phyloP scores from a whole-genome alignment of 2,888 invertebrate species.

The Nemotelus pantherinus region DNA sequence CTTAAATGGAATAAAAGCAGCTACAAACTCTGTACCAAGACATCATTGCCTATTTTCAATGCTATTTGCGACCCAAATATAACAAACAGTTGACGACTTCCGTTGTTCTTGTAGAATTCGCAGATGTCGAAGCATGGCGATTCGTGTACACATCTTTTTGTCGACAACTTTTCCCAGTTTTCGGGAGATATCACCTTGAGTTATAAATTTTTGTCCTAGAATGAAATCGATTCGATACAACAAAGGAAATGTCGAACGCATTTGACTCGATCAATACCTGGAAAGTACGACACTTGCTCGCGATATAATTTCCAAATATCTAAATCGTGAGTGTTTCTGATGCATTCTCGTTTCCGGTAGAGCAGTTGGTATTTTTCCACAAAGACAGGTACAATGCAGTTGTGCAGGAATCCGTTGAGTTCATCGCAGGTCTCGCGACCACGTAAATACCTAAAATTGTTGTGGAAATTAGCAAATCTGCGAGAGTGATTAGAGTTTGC shows the following conservation, averaged over 20 bases:
- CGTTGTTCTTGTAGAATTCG: slow-evolving; percentile 56
- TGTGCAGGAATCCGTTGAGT: slow-evolving; percentile 55
- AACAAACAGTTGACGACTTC: slow-evolving; percentile 56
- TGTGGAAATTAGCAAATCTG: too few species aligned
- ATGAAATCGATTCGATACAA: slow-evolving; percentile 9
- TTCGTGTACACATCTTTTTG: slow-evolving; percentile 56
- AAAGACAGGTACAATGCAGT: slow-evolving; percentile 56
- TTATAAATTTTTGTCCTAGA: slow-evolving; percentile 57
- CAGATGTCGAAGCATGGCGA: slow-evolving; percentile 57
- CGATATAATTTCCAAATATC: slow-evolving; percentile 57
- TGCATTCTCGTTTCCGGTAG: slow-evolving; percentile 54
- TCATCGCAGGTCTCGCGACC: slow-evolving; percentile 57
- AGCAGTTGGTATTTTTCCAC: slow-evolving; percentile 58
- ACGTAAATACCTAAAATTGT: slow-evolving; percentile 55
- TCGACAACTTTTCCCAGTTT: slow-evolving; percentile 56
- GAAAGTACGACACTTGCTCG: slow-evolving; percentile 54
- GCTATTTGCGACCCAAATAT: slow-evolving; percentile 54
- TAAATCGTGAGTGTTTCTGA: slow-evolving; percentile 54
- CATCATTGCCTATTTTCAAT: neutral
- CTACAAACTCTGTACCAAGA: neutral
- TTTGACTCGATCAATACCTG: slow-evolving; percentile 52
- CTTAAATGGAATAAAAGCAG: neutral
- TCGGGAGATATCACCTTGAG: slow-evolving; percentile 57
- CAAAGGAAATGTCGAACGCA: neutral
- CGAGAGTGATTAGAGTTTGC: neutral